Percentiles rank a stretch among this genome's conserved stretches.
Evolutionary conservation across 2,797 vertebrate species (phyloP).

Genomic region (Chiroxiphia lanceolata): DNA sequence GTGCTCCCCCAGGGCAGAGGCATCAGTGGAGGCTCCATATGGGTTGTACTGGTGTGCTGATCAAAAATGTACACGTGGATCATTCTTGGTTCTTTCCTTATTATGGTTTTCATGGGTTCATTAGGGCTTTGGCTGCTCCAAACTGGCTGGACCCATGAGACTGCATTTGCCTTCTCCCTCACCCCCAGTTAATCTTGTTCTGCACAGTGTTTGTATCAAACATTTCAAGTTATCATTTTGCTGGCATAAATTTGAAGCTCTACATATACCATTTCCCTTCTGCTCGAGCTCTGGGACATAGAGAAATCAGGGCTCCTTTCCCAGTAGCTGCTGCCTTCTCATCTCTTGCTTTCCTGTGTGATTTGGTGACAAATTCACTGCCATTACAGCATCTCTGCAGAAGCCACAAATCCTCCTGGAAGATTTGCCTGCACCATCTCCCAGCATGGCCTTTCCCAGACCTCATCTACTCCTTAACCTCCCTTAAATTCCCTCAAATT

Average conservation of each 20-base stretch:
- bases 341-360: neutral
- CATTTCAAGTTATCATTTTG: neutral
- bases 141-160: neutral
- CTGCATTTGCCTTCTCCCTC: neutral
- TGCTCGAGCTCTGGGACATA: neutral
- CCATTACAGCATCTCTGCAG: neutral
- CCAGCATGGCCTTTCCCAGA: neutral
- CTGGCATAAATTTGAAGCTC: neutral
- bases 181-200: neutral
- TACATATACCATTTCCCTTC: neutral
- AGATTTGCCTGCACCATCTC: neutral
- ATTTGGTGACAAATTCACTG: neutral
- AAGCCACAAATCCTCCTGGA: neutral
- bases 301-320: neutral
- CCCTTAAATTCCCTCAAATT: too few relatives aligned
- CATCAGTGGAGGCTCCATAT: fast-evolving
- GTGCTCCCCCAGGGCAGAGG: neutral
- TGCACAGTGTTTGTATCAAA: neutral
- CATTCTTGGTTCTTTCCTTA: neutral
- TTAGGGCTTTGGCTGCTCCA: neutral
- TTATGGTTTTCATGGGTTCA: neutral
- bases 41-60: neutral
- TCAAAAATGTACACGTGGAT: fast-evolving
- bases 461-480: neutral
- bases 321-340: neutral